Base-by-base conservation (phyloP, 30 jellyfish, hydroid and myxozoan genomes). In the Calvadosia cruxmelitensis region DNA sequence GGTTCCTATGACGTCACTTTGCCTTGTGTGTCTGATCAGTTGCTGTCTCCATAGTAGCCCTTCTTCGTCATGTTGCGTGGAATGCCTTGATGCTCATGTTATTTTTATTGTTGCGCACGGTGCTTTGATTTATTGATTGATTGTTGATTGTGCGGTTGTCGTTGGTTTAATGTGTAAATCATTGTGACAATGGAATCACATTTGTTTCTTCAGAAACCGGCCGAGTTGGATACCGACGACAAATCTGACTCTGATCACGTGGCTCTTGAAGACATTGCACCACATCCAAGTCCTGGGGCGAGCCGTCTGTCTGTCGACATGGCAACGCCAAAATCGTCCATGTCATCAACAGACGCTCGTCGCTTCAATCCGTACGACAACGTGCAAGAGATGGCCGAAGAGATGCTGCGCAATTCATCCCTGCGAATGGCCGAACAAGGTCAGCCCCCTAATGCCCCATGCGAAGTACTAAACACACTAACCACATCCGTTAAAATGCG, bases 271-370 rank as follows among this genome's bases (percentile, higher is more conserved):
- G 61, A 50, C 27, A 80, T 80, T 27, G 62, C 93, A 0, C 93
- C 93, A 1, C 93, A 80, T 31, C 93, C 93, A n/a, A 50, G 71
- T 23, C 93, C 93, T 24, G 85, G 93, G 0, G 68, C 52, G 2
- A 66, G 71, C 25, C 75, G 32, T 13, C 23, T 34, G n/a, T 78
- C 69, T 42, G 36, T 78, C 25, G 82, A 69, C 16, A 69, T 34
- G 29, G 69, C 68, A 28, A 1, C 42, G 51, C 16, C 84, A 3
- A 49, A 36, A 31, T 78, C 68, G 34, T 52, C 70, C 64, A 27
- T 33, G 16, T 23, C 69, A 36, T 63, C 57, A 23, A 49, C 75
- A 28, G 89, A 77, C n/a, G 42, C 61, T 2, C 68, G 42, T 33
- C 7, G 32, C n/a, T 78, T 67, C n/a, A 77, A 77, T 51, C 89